Conservation (phyloP, 2,113 vertebrate species). For the Fregata magnificens region DNA sequence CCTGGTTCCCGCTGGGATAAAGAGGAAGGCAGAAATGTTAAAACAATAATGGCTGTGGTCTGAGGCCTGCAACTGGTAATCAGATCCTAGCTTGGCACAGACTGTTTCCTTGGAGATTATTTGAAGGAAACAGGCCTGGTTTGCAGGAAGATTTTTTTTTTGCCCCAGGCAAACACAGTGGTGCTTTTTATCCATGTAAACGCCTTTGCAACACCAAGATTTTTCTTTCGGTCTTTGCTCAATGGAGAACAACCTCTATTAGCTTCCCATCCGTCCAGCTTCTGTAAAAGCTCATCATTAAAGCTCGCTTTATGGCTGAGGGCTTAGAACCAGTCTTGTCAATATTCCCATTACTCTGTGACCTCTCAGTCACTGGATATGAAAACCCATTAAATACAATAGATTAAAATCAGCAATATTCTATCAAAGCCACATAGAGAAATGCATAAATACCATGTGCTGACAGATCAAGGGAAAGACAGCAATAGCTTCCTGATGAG, state of each 20-base stretch:
- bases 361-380: background rate
- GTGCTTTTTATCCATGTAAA: conserved; percentile 31
- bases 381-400: background rate
- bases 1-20: conserved; percentile 76
- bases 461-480: background rate
- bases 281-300: background rate
- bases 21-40: conserved; percentile 77
- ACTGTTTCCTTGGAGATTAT: conserved; percentile 77
- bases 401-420: background rate
- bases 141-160: conserved; percentile 46
- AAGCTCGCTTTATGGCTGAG: background rate
- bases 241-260: background rate
- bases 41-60: conserved; percentile 81
- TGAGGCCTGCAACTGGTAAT: conserved; percentile 75
- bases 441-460: background rate
- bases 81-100: conserved; percentile 69
- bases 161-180: conserved; percentile 18
- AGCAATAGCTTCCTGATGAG: background rate
- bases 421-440: background rate
- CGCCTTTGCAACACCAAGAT: conserved; percentile 15
- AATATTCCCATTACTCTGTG: background rate
- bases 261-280: background rate
- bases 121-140: conserved; percentile 76
- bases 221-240: background rate
- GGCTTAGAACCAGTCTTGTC: background rate